phyloP scores from a whole-genome alignment of 2,888 invertebrate genomes.

The Polietes domitor region DNA sequence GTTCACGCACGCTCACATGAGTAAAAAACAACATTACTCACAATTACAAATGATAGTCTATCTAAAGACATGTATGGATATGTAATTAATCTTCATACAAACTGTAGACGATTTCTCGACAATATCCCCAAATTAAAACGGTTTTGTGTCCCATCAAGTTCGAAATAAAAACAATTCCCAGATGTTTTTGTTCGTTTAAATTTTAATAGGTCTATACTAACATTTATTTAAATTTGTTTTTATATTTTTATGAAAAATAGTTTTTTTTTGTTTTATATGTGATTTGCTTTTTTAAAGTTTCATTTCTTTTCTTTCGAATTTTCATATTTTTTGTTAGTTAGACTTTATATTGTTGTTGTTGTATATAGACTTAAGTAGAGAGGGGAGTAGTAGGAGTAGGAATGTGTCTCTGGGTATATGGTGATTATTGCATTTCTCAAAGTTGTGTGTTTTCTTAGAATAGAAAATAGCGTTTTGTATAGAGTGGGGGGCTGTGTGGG shows the following conservation, averaged over 20 bases:
- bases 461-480: slow-evolving; percentile 19
- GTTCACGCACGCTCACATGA: no score
- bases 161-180: background rate
- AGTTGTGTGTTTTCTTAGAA: slow-evolving; percentile 12
- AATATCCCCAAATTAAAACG: no score
- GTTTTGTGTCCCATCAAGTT: background rate
- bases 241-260: slow-evolving; percentile 34
- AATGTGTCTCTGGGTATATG: background rate
- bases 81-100: no score
- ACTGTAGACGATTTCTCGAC: no score
- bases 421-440: slow-evolving; percentile 6
- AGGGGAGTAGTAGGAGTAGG: background rate
- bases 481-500: background rate
- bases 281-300: slow-evolving; percentile 19
- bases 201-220: slow-evolving; percentile 26
- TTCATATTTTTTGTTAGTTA: slow-evolving; percentile 21
- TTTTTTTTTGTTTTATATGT: slow-evolving; percentile 3
- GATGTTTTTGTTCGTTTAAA: slow-evolving; percentile 10
- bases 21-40: no score
- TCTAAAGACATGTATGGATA: no score
- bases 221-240: slow-evolving; percentile 28
- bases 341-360: slow-evolving; percentile 20
- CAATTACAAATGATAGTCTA: no score
- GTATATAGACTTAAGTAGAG: slow-evolving; percentile 21
- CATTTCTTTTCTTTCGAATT: slow-evolving; percentile 5